Evolutionary conservation across 1,140 invertebrate species (phyloP).

Genomic region (Bombus turneri): DNA sequence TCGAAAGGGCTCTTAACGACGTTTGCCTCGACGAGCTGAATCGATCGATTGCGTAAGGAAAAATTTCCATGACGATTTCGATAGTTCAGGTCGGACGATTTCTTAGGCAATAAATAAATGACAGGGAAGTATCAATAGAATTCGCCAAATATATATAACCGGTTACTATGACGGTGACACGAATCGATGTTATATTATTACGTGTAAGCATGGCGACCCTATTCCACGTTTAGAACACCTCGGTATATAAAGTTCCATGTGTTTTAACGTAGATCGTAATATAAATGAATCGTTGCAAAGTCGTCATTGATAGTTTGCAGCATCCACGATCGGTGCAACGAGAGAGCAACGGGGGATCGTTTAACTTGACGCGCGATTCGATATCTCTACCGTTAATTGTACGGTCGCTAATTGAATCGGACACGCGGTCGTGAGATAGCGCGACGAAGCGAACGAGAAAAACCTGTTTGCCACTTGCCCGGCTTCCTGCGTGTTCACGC

Average conservation of each 20-base stretch:
- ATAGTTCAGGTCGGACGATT: neutral
- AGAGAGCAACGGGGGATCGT: conserved; percentile 1
- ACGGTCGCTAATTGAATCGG: conserved; percentile 58
- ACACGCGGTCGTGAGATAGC: conserved; percentile 47
- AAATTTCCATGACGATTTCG: conserved; percentile 16
- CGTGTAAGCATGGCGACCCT: neutral
- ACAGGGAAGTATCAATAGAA: neutral
- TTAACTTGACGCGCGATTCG: conserved; percentile 28
- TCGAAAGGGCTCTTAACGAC: conserved; percentile 36
- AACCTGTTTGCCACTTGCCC: conserved; percentile 61
- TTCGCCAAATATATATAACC: neutral
- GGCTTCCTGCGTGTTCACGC: conserved; percentile 31
- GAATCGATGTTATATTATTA: neutral
- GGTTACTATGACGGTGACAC: neutral
- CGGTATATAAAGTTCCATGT: neutral
- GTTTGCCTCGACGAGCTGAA: neutral
- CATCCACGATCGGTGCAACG: neutral
- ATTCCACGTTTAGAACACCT: neutral
- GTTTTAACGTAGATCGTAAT: neutral
- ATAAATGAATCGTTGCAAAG: neutral
- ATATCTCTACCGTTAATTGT: conserved; percentile 56
- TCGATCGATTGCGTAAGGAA: conserved; percentile 18
- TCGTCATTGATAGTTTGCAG: neutral
- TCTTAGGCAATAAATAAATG: neutral
- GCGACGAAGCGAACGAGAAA: conserved; percentile 50